These are phyloP conservation scores for Penelope pileata DNA, from an alignment of 2,113 vertebrate species.

Conservation along the genomic window DNA sequence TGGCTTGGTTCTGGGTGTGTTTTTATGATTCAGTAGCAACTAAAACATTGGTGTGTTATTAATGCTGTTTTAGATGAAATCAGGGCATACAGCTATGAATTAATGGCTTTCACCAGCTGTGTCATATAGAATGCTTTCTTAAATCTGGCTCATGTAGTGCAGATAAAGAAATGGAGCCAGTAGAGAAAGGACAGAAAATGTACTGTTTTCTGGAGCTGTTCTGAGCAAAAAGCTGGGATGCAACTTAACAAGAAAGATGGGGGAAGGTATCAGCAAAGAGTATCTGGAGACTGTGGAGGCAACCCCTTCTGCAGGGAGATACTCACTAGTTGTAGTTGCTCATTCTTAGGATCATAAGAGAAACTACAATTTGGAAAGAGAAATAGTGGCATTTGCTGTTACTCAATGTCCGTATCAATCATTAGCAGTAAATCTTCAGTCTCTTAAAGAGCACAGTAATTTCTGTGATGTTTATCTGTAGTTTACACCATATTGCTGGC, in stretches of 20 bases:
- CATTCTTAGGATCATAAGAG: background rate
- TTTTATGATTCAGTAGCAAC: background rate
- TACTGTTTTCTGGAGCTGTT: background rate
- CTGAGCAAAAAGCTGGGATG: background rate
- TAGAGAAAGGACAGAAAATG: background rate
- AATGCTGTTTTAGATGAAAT: background rate
- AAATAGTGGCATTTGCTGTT: background rate
- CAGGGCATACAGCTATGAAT: background rate
- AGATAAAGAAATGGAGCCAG: background rate
- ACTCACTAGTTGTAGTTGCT: rapidly evolving
- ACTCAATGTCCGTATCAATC: background rate
- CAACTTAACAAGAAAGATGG: background rate
- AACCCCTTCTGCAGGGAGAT: background rate
- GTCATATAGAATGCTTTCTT: background rate
- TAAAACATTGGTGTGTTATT: background rate
- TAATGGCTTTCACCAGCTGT: background rate
- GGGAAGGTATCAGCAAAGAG: background rate
- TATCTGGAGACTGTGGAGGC: background rate
- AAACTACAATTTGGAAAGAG: background rate
- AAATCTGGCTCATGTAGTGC: background rate
- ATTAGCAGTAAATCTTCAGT: background rate
- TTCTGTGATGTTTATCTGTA: background rate
- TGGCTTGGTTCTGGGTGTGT: background rate
- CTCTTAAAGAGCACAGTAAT: background rate
- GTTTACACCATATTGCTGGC: background rate